phyloP scores from a whole-genome alignment of 2,888 invertebrate species.

The Acrobasis consociella region DNA sequence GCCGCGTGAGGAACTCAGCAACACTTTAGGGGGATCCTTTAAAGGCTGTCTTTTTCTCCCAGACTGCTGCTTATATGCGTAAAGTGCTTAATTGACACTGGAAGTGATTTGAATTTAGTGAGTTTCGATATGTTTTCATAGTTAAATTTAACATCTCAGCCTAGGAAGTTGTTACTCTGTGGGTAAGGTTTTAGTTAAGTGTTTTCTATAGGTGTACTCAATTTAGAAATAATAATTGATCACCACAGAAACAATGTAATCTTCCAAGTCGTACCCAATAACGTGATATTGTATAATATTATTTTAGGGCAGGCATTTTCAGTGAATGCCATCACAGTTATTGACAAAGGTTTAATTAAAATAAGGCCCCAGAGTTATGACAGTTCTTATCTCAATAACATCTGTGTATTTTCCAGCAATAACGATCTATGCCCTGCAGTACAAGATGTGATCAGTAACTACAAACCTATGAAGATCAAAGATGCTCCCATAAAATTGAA shows the following conservation, averaged over 20 bases:
- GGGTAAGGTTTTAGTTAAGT: too few species aligned
- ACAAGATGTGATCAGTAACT: conserved; percentile 24
- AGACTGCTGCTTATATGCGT: too few species aligned
- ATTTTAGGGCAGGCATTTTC: conserved; percentile 26
- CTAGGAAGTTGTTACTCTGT: too few species aligned
- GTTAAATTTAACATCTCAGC: too few species aligned
- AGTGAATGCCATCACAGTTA: conserved; percentile 10
- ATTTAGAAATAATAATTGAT: too few species aligned
- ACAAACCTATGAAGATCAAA: conserved; percentile 27
- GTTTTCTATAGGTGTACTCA: too few species aligned
- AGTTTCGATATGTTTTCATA: too few species aligned
- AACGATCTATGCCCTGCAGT: conserved; percentile 3
- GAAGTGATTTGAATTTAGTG: conserved; percentile 21
- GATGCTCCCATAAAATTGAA: conserved; percentile 34
- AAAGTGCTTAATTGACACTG: conserved; percentile 19
- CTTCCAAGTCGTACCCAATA: neutral
- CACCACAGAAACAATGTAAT: too few species aligned
- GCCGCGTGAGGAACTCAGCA: too few species aligned
- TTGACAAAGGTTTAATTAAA: conserved; percentile 18
- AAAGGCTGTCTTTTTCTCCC: too few species aligned
- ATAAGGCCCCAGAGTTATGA: conserved; percentile 10
- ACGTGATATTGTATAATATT: conserved; percentile 20
- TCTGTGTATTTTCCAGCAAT: neutral
- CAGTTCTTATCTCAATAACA: neutral
- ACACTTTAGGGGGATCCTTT: too few species aligned